A percentile compares a stretch with the other conserved stretches of the same genome.
phyloP scores from a whole-genome alignment of 2,113 vertebrate genomes.

The Nothoprocta pentlandii region DNA sequence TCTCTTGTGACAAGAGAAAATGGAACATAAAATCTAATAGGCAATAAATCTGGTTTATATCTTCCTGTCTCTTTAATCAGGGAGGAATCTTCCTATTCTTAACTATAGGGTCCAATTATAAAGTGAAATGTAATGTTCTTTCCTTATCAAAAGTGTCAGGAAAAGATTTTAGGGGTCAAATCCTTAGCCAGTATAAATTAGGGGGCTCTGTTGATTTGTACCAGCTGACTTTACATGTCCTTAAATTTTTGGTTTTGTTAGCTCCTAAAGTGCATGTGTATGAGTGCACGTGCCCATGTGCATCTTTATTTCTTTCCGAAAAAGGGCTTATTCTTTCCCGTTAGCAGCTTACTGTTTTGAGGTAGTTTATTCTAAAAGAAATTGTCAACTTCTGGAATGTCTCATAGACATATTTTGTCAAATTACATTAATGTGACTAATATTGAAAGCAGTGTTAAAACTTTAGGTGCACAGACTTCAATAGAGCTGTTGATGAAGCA shows the following conservation, averaged over 20 bases:
- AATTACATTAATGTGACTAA: not conserved
- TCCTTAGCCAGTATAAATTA: conserved; percentile 31
- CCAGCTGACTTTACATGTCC: conserved; percentile 27
- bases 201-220: conserved; percentile 22
- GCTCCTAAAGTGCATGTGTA: not conserved
- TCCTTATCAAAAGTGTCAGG: conserved; percentile 61
- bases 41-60: conserved; percentile 69
- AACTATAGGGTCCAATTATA: conserved; percentile 54
- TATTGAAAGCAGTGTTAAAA: not conserved
- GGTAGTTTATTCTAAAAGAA: not conserved
- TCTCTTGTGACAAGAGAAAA: conserved; percentile 63
- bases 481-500: not conserved
- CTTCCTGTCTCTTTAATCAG: conserved; percentile 65
- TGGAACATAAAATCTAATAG: conserved; percentile 69
- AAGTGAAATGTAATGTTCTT: conserved; percentile 62
- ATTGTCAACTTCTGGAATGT: not conserved
- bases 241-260: conserved; percentile 13
- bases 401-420: not conserved
- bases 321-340: not conserved
- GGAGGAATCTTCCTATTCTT: conserved; percentile 65
- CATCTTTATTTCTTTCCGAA: not conserved
- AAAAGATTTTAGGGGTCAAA: conserved; percentile 63
- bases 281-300: not conserved
- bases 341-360: not conserved
- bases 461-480: not conserved